A percentile compares a stretch with the other conserved stretches of the same genome.
Conservation (phyloP, 1,140 invertebrate genomes). For the Limonius californicus region DNA sequence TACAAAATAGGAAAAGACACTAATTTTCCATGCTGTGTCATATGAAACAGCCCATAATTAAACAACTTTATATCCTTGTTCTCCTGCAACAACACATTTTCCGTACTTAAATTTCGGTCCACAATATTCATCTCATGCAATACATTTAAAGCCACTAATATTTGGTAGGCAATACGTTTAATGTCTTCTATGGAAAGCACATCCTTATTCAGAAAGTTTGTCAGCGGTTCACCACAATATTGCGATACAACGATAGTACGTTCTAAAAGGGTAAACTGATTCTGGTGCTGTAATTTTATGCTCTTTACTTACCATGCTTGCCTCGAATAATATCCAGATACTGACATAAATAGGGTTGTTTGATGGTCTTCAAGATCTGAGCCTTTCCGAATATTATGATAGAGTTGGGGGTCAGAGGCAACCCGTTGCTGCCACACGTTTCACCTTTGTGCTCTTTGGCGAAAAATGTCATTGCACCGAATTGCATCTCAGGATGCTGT, state of each 20-base stretch:
- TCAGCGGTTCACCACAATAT: slow-evolving; percentile 66
- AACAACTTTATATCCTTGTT: slow-evolving; percentile 76
- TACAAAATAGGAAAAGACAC: slow-evolving; percentile 92
- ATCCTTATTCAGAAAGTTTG: slow-evolving; percentile 46
- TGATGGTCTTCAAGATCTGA: slow-evolving; percentile 75
- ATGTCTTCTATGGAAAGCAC: slow-evolving; percentile 52
- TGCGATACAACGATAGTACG: slow-evolving; percentile 86
- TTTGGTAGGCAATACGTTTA: slow-evolving; percentile 60
- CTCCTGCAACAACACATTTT: slow-evolving; percentile 78
- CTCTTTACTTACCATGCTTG: slow-evolving; percentile 78
- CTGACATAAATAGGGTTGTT: slow-evolving; percentile 77
- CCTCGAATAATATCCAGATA: slow-evolving; percentile 90
- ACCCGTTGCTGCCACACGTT: slow-evolving; percentile 90
- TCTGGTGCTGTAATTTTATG: slow-evolving; percentile 27
- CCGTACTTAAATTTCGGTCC: slow-evolving; percentile 75
- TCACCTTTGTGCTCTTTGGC: slow-evolving; percentile 86
- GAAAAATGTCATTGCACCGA: slow-evolving; percentile 87
- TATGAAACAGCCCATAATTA: slow-evolving; percentile 90
- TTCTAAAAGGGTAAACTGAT: slow-evolving; percentile 60
- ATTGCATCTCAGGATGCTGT: slow-evolving; percentile 47
- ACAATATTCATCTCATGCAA: slow-evolving; percentile 72
- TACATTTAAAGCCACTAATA: slow-evolving; percentile 68
- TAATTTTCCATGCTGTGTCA: slow-evolving; percentile 79
- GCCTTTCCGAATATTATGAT: slow-evolving; percentile 89
- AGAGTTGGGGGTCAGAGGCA: slow-evolving; percentile 93